phyloP scores from a whole-genome alignment of 2,113 vertebrate genomes.

The Petrocephalus microphthalmus region DNA sequence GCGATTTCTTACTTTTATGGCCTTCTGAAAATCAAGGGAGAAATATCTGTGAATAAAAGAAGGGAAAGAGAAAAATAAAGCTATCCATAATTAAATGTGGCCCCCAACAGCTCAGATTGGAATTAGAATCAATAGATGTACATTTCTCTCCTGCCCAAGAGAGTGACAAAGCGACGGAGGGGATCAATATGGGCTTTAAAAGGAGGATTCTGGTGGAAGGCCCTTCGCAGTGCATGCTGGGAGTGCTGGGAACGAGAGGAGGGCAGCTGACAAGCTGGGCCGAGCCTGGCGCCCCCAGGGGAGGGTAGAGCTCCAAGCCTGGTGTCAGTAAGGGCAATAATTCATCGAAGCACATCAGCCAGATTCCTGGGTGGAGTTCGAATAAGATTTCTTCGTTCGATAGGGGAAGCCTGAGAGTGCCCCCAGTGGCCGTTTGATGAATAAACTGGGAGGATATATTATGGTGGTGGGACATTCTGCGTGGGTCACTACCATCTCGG shows the following conservation, averaged over 20 bases:
- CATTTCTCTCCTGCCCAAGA: background rate
- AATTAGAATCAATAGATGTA: slow-evolving; percentile 13
- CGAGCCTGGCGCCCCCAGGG: background rate
- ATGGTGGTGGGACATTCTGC: background rate
- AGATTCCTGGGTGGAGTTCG: background rate
- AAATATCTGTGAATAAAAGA: background rate
- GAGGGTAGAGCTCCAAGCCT: background rate
- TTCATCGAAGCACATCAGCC: background rate
- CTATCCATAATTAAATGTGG: background rate
- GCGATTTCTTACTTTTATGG: background rate
- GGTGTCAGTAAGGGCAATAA: background rate
- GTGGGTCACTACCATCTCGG: background rate
- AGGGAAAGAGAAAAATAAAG: background rate
- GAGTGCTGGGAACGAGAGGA: background rate
- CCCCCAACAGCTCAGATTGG: background rate
- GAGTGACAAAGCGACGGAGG: background rate
- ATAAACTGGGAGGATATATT: background rate
- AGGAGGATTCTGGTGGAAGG: background rate
- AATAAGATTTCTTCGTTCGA: background rate
- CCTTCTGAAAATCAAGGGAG: background rate
- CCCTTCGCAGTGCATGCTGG: background rate
- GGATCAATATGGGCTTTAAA: slow-evolving; percentile 4
- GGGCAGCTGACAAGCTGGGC: background rate
- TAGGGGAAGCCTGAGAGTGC: background rate
- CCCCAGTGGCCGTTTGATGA: background rate